Percentiles rank a stretch among this genome's conserved stretches.
These are phyloP conservation scores for Minunthozetes semirufus DNA, from an alignment of 2,888 invertebrate genomes.

Conservation along the genomic window DNA sequence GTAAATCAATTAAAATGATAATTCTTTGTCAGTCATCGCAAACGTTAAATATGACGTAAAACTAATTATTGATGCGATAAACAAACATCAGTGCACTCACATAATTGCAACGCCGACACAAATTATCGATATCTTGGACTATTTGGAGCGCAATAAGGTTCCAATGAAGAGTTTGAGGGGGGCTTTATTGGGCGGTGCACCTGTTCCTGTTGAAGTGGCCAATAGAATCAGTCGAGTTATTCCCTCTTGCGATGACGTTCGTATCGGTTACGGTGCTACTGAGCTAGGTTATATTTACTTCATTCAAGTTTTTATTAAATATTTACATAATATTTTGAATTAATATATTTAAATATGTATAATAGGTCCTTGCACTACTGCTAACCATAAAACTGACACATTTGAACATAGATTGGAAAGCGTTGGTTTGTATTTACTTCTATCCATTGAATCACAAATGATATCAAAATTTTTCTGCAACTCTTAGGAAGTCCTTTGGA, in stretches of 20 bases:
- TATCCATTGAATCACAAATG: too few species aligned
- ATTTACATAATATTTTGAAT: too few species aligned
- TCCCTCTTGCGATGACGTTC: conserved; percentile 22
- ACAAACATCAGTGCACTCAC: conserved; percentile 32
- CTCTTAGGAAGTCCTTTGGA: conserved; percentile 35
- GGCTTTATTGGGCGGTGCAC: conserved; percentile 34
- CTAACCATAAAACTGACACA: not conserved
- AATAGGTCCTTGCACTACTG: conserved; percentile 24
- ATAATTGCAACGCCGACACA: conserved; percentile 36
- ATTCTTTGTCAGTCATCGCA: conserved; percentile 1
- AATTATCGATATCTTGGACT: conserved; percentile 36
- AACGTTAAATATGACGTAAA: conserved; percentile 35
- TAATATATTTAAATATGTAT: too few species aligned
- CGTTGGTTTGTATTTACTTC: not conserved
- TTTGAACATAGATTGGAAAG: conserved; percentile 31
- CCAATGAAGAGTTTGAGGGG: conserved; percentile 25
- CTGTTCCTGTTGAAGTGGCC: conserved; percentile 35
- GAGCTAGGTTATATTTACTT: conserved; percentile 23
- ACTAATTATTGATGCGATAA: conserved; percentile 26
- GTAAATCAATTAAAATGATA: not conserved
- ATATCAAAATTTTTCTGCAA: not conserved
- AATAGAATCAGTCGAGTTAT: conserved; percentile 25
- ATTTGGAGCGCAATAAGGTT: conserved; percentile 27
- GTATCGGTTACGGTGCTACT: conserved; percentile 39
- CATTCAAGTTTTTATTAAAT: too few species aligned